phyloP scores from a whole-genome alignment of 2,888 invertebrate species.

The Gastracanthus pulcherrimus region DNA sequence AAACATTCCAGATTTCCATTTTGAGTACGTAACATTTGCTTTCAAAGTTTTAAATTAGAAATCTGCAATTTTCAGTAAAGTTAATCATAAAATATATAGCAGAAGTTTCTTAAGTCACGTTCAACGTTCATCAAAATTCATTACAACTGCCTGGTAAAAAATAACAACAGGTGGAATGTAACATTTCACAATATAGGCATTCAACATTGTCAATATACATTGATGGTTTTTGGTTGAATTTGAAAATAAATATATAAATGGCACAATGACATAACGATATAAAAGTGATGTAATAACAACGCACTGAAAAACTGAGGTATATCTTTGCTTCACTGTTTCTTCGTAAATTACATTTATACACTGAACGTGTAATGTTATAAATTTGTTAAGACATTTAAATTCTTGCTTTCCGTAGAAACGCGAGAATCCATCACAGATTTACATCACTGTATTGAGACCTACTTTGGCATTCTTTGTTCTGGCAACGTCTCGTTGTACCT shows the following conservation, averaged over 20 bases:
- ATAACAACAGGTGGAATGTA: conserved; percentile 9
- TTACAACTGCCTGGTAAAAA: conserved; percentile 55
- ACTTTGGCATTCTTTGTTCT: conserved; percentile 61
- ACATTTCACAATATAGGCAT: neutral
- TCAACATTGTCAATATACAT: neutral
- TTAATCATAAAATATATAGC: neutral
- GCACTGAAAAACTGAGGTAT: conserved; percentile 1
- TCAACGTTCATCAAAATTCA: conserved; percentile 18
- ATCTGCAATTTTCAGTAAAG: neutral
- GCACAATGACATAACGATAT: conserved; percentile 12
- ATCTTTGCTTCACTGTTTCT: neutral
- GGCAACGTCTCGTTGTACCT: neutral
- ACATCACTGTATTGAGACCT: conserved; percentile 59
- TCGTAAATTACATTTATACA: neutral
- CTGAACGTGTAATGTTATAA: neutral
- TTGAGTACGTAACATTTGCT: neutral
- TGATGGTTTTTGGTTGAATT: neutral
- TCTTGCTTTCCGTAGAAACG: conserved; percentile 45
- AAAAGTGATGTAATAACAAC: neutral
- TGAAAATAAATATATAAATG: conserved; percentile 6
- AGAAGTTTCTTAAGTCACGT: neutral
- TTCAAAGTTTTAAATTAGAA: neutral
- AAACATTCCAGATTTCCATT: neutral
- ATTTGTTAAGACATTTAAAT: conserved; percentile 1
- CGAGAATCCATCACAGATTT: conserved; percentile 59